phyloP scores from a whole-genome alignment of 1,140 invertebrate genomes.

The Bombus turneri region DNA sequence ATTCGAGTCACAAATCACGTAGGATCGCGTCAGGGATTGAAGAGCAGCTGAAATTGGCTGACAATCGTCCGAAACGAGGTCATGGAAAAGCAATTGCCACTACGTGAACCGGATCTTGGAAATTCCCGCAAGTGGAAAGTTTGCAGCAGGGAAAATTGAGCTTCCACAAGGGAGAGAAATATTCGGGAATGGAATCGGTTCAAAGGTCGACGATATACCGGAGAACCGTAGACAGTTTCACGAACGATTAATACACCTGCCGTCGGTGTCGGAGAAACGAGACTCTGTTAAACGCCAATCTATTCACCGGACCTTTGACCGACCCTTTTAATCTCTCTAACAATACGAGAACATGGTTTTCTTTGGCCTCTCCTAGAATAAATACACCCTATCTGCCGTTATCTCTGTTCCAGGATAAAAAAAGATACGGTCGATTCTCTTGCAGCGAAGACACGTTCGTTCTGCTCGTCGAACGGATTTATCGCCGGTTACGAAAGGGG shows the following conservation, averaged over 20 bases:
- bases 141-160: conserved; percentile 16
- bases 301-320: not conserved
- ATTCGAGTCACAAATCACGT: conserved; percentile 18
- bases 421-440: not conserved
- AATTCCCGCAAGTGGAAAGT: conserved; percentile 19
- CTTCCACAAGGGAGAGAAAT: not conserved
- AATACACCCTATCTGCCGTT: not conserved
- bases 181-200: not conserved
- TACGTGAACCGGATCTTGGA: conserved; percentile 30
- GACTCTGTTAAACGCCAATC: not conserved
- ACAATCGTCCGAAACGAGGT: conserved; percentile 30
- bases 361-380: not conserved
- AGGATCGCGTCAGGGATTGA: conserved; percentile 6
- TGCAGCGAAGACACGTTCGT: not conserved
- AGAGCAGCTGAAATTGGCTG: conserved; percentile 12
- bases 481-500: conserved; percentile 31
- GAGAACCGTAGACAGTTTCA: not conserved
- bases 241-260: conserved; percentile 9
- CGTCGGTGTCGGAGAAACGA: not conserved
- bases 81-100: conserved; percentile 19
- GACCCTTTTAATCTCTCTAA: conserved; percentile 18
- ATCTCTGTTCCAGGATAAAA: not conserved
- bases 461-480: conserved; percentile 40
- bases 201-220: not conserved
- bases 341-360: not conserved